phyloP scores from a whole-genome alignment of 1,140 invertebrate species.

The Ectropis grisescens region DNA sequence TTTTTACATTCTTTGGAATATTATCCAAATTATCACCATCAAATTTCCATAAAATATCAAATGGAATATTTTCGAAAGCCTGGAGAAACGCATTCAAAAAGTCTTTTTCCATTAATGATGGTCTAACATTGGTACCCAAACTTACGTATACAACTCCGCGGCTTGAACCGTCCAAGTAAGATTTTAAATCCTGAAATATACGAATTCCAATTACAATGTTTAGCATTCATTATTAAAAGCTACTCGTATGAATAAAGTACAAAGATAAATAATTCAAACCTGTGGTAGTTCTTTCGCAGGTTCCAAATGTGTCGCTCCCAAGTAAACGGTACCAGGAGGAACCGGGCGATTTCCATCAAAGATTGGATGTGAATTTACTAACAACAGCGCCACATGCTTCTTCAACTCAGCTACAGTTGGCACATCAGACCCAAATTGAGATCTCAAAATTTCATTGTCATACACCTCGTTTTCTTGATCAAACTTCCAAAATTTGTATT shows the following conservation, averaged over 20 bases:
- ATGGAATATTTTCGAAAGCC: constrained; percentile 45
- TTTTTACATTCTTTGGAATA: constrained; percentile 63
- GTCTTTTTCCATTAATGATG: constrained; percentile 8
- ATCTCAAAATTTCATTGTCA: constrained; percentile 19
- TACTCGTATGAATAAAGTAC: too few relatives aligned
- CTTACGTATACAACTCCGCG: constrained; percentile 29
- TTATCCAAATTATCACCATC: constrained; percentile 29
- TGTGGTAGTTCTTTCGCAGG: constrained; percentile 17
- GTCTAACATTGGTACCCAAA: constrained; percentile 31
- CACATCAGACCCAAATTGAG: constrained; percentile 26
- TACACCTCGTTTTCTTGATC: constrained; percentile 10
- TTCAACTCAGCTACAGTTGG: constrained; percentile 19
- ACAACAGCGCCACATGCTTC: constrained; percentile 24
- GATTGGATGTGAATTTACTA: constrained; percentile 30
- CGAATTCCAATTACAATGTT: too few relatives aligned
- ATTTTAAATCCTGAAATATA: constrained; percentile 16
- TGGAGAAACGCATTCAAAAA: constrained; percentile 10
- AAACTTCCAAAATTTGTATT: constrained; percentile 9
- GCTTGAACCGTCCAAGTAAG: constrained; percentile 18
- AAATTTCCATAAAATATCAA: constrained; percentile 57
- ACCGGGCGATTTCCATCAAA: constrained; percentile 17
- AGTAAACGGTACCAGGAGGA: constrained; percentile 16
- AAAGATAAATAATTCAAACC: constrained; percentile 5
- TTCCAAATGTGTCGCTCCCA: constrained; percentile 20
- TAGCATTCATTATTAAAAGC: too few relatives aligned